Percentiles rank a stretch among this genome's conserved stretches.
phyloP scores from a whole-genome alignment of 2,797 vertebrate genomes.

The Chromobotia macracanthus region DNA sequence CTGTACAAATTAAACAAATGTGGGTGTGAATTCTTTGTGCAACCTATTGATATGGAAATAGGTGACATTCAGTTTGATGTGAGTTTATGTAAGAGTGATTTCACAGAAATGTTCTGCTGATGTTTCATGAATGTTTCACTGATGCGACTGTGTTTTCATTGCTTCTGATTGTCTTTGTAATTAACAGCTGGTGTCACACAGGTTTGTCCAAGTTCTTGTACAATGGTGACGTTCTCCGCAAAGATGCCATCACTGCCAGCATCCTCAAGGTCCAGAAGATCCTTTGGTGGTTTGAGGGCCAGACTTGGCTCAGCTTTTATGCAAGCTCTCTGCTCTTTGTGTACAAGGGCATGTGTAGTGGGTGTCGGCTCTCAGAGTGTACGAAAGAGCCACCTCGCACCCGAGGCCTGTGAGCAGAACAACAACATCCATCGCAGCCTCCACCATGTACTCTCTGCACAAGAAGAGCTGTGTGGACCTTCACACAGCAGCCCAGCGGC shows the following conservation, averaged over 20 bases:
- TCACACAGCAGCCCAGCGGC: constrained; percentile 80
- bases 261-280: constrained; percentile 87
- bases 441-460: constrained; percentile 83
- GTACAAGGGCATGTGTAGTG: constrained; percentile 83
- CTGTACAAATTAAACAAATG: too few species aligned
- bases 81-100: too few species aligned
- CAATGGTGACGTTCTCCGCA: constrained; percentile 86
- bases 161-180: too few species aligned
- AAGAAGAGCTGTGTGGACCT: constrained; percentile 84
- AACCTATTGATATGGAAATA: too few species aligned
- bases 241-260: constrained; percentile 86
- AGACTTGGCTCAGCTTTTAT: constrained; percentile 90
- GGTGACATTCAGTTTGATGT: too few species aligned
- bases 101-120: too few species aligned
- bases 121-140: too few species aligned
- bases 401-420: constrained; percentile 85
- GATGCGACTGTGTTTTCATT: too few species aligned
- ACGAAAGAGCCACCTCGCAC: constrained; percentile 65
- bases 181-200: constrained; percentile 57
- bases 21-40: too few species aligned
- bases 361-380: constrained; percentile 64
- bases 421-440: constrained; percentile 89
- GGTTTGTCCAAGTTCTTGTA: constrained; percentile 92
- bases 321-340: constrained; percentile 96
- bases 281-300: constrained; percentile 91